Percentiles rank a stretch among this genome's conserved stretches.
Evolutionary conservation across 2,888 invertebrate species (phyloP).

Genomic region (Germaria angustata): DNA sequence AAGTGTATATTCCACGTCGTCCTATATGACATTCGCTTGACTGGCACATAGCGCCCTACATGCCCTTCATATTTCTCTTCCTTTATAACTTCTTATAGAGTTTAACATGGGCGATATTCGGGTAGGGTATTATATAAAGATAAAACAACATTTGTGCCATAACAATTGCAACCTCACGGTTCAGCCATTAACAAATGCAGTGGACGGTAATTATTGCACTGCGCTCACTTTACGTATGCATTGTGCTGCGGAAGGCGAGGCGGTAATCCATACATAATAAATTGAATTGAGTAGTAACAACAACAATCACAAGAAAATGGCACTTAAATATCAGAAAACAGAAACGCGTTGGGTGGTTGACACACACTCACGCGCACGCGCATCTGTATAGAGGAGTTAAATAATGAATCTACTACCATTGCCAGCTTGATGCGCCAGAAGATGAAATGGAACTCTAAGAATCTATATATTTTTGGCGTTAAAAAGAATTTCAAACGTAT

Average conservation of each 20-base stretch:
- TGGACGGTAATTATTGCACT: slow-evolving; percentile 27
- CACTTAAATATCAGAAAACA: slow-evolving; percentile 22
- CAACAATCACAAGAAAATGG: slow-evolving; percentile 35
- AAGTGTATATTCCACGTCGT: no score
- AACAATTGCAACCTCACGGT: slow-evolving; percentile 12
- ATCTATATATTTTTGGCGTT: slow-evolving; percentile 14
- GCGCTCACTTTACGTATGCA: not conserved
- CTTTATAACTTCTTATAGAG: no score
- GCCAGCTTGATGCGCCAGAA: slow-evolving; percentile 1
- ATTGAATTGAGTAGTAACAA: slow-evolving; percentile 36
- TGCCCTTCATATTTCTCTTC: no score
- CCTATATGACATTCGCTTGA: no score
- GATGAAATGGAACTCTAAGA: not conserved
- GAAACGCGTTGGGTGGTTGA: slow-evolving; percentile 61
- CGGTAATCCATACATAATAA: slow-evolving; percentile 10
- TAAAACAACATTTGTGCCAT: no score
- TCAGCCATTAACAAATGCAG: slow-evolving; percentile 21
- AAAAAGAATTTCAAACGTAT: slow-evolving; percentile 26
- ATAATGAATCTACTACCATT: slow-evolving; percentile 21
- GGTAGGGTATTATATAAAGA: no score
- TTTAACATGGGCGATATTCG: no score
- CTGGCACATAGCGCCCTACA: no score
- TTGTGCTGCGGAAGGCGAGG: not conserved
- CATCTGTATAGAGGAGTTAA: not conserved
- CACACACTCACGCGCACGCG: slow-evolving; percentile 2